Percentiles rank a stretch among this genome's conserved stretches.
Evolutionary conservation across 1,140 invertebrate genomes (phyloP).

Genomic region (Macrobrachium nipponense): DNA sequence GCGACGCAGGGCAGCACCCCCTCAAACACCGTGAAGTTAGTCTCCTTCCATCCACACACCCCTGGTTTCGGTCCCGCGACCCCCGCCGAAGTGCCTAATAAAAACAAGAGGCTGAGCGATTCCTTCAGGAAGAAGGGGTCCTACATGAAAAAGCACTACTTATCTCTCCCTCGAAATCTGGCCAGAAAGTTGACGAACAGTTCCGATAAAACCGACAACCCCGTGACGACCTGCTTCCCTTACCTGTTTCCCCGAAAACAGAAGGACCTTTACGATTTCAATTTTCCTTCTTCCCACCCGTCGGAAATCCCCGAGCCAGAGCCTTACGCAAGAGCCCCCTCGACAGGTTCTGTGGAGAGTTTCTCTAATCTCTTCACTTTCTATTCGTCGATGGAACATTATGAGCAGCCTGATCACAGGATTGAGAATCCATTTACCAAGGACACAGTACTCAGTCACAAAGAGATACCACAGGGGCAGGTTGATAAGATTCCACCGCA

Average conservation of each 20-base stretch:
- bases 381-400: not conserved
- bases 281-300: not conserved
- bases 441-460: too few species aligned
- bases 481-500: not conserved
- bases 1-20: too few species aligned
- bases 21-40: too few species aligned
- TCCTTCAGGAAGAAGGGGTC: too few species aligned
- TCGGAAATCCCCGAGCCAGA: conserved; percentile 26
- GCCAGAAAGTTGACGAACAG: not conserved
- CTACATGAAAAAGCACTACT: not conserved
- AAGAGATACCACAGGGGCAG: not conserved
- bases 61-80: too few species aligned
- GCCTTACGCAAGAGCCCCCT: not conserved
- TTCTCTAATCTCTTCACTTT: not conserved
- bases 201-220: not conserved
- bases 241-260: conserved; percentile 39
- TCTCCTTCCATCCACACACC: too few species aligned
- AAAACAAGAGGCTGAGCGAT: too few species aligned
- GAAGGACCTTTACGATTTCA: conserved; percentile 33
- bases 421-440: too few species aligned
- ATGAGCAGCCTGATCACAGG: not conserved
- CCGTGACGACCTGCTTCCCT: conserved; percentile 6
- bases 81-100: too few species aligned
- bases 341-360: not conserved
- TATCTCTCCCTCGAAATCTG: conserved; percentile 19